These are phyloP conservation scores for Heliangelus exortis DNA, from an alignment of 2,797 vertebrate genomes.

Conservation along the genomic window DNA sequence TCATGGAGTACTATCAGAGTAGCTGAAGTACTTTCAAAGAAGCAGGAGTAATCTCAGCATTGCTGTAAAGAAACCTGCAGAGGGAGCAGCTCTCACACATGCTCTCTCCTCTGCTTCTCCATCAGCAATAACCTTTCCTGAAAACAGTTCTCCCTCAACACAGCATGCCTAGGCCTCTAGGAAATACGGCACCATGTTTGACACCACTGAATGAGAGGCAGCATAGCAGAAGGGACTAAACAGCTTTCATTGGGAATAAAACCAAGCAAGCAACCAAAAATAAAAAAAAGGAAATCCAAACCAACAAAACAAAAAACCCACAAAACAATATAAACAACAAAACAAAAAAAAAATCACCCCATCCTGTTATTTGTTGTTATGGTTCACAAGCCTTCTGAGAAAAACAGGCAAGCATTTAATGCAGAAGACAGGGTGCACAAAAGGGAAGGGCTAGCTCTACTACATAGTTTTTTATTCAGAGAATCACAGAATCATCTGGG, in stretches of 20 bases:
- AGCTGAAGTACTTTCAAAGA: neutral
- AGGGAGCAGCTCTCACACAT: neutral
- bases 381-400: neutral
- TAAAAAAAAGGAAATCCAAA: too few species aligned
- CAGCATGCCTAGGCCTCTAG: neutral
- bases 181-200: neutral
- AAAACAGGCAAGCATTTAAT: neutral
- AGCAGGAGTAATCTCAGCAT: neutral
- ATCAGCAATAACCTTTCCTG: neutral
- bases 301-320: too few species aligned
- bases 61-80: neutral
- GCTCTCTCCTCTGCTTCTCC: neutral
- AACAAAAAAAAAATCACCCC: too few species aligned
- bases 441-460: neutral
- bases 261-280: too few species aligned
- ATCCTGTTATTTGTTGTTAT: neutral
- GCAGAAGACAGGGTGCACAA: neutral
- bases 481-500: too few species aligned
- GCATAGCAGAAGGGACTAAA: neutral
- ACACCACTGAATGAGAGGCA: fast-evolving
- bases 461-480: neutral
- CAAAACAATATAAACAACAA: too few species aligned
- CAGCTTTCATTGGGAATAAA: neutral
- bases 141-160: neutral
- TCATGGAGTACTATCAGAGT: neutral